Evolutionary conservation across 2,888 invertebrate genomes (phyloP).

Genomic region (Spodoptera picta): DNA sequence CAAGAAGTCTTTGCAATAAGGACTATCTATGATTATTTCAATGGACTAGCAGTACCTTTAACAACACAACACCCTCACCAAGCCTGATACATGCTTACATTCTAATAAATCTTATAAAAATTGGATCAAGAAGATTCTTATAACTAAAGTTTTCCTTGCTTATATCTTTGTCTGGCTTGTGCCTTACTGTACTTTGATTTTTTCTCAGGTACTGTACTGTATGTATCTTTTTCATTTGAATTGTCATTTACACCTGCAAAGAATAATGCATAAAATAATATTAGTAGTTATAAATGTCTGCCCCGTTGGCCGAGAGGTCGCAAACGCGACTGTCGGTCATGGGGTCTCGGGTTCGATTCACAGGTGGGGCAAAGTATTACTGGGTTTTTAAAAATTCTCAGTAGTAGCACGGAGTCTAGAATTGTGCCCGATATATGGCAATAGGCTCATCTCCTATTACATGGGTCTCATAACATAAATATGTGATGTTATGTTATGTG

Average conservation of each 20-base stretch:
- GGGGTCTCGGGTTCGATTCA: too few relatives aligned
- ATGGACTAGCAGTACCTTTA: slow-evolving; percentile 53
- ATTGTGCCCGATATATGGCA: too few relatives aligned
- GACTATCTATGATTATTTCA: slow-evolving; percentile 37
- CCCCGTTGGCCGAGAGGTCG: too few relatives aligned
- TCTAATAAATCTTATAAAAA: slow-evolving; percentile 56
- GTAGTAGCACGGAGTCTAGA: too few relatives aligned
- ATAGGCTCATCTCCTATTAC: too few relatives aligned
- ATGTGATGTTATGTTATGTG: too few relatives aligned
- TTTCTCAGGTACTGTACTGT: slow-evolving; percentile 78
- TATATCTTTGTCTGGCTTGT: slow-evolving; percentile 92
- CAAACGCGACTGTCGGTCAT: too few relatives aligned
- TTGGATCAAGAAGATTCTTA: slow-evolving; percentile 51
- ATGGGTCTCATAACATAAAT: too few relatives aligned
- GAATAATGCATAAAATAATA: slow-evolving; percentile 1
- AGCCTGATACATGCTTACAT: slow-evolving; percentile 57
- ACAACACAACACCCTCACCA: slow-evolving; percentile 57
- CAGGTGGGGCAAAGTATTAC: too few relatives aligned
- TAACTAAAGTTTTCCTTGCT: slow-evolving; percentile 91
- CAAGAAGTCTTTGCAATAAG: slow-evolving; percentile 53
- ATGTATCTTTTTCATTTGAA: slow-evolving; percentile 73
- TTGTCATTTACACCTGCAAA: slow-evolving; percentile 72
- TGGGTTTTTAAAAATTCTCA: too few relatives aligned
- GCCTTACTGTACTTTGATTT: slow-evolving; percentile 91
- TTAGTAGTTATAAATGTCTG: too few relatives aligned